Base-by-base conservation (phyloP, 1,140 invertebrate species). In the Ceratina calcarata region DNA sequence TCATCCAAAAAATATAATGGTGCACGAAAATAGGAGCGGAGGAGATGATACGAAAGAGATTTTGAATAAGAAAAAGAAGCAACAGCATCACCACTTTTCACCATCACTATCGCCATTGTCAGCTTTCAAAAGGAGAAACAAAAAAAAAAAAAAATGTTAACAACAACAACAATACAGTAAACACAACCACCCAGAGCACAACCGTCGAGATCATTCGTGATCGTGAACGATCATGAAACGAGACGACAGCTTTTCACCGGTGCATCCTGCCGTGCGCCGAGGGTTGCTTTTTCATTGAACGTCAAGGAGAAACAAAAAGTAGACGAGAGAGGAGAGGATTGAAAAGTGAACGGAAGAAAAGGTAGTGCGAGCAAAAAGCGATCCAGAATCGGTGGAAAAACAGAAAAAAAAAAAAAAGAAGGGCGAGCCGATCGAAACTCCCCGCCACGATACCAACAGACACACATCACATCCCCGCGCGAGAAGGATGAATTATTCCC, bases 171-270 rank as follows among this genome's bases (percentile, higher is more conserved):
- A 86, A 82, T 82, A 89, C 81, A 81, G 80, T 89, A 90, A 87
- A 88, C 87, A 91, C 84, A 66, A 79, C 58, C 70, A 82, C 24
- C 69, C 45, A 74, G 45, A 61, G 61, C 72, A 77, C 55, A 71
- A 86, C 37, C 88, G 87, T 90, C 87, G 82, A 87, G 85, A 90
- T 91, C 88, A 81, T 90, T 91, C 89, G 87, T 89, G 91, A 90
- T 83, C 37, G 69, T 64, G 65, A 49, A 77, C 84, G 87, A 70
- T 88, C 90, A 88, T 89, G 89, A 88, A 90, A 89, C 90, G 86
- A 88, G 88, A 89, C 89, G 86, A 89, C 86, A 89, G 32, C 88
- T 90, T 88, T 89, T 88, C 81, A 87, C 74, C 86, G 88, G 89
- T 90, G 88, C 89, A 89, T 89, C 89, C 88, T 89, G 88, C 88